Evolutionary conservation across 2,888 invertebrate species (phyloP), one percentile per base, ranked within the genome.

Genomic region (Hyppa rectilinea): DNA sequence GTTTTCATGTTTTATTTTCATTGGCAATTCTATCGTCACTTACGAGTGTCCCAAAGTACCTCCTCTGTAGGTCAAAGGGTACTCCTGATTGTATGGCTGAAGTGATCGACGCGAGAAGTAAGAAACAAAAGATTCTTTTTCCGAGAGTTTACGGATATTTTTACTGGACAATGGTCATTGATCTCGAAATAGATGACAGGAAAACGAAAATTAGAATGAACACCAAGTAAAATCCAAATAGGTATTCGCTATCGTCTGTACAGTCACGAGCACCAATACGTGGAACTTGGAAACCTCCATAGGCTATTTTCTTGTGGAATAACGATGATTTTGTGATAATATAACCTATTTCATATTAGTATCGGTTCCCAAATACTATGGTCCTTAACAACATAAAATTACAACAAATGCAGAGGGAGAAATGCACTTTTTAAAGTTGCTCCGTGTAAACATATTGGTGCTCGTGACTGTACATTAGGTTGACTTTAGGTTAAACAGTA

Each of bases 1-100:
- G 49, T 71, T 65, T 71, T 71, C 26, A 59, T 62, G 50, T 80
- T 83, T 79, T 75, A 71, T 83, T 81, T 75, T 83, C 69, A 78
- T 80, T 65, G 78, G 56, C 71, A 78, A 82, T 84, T 58, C 66
- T 68, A 62, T 84, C 59, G 65, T 74, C 68, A 66, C 52, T 71
- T 70, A 82, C 49, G 59, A 69, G 56, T 72, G 47, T 69, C 49
- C 67, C 55, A 23, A 71, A 69, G 50, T 59, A 47, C 40, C 7
- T 45, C 65, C 60, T 76, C 50, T 68, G 53, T 81, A 72, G 73
- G 69, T 68, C 64, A 71, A 45, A 36, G 26, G 20, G 38, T 71
- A 20, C 31, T 36, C 40, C 23, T 68, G 62, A 63, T 78, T 73
- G 58, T 38, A 53, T 47, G 26, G 38, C 36, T 43, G 17, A 43